Base-by-base conservation (phyloP, 2,113 vertebrate species). In the Neoarius graeffei region DNA sequence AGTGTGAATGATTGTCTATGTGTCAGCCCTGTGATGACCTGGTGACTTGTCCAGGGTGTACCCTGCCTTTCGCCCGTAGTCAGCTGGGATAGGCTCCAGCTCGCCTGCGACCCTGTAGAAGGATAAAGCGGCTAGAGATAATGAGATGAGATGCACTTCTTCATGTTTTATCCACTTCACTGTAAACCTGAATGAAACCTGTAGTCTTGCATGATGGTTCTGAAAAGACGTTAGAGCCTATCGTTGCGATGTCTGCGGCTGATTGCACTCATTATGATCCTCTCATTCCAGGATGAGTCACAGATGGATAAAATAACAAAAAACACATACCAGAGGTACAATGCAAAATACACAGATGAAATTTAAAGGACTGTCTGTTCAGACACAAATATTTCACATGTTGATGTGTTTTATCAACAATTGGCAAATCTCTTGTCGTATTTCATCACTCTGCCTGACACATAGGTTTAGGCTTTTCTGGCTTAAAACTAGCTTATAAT, bases 241-340 rank as follows among this genome's bases (percentile, higher is more conserved):
- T 90, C 90, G 64, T 25, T 83, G 52, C 50, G 88, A 91, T 89
- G 92, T 90, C 90, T 92, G 88, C 42, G 19, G 62, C 64, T 89
- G 88, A 91, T 89, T 84, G 87, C 64, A n/a, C 42, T 81, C 62
- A 86, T 54, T 67, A 81, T 84, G 60, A 69, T 23, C 48, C 56
- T 60, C 19, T 17, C 82, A 89, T 89, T 85, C 83, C 82, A 80
- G 23, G 17, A 27, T 79, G 79, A 85, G 19, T 83, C 84, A 17
- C 54, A 73, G 73, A n/a, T 83, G 25, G 8, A 84, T 57, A 20
- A 74, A 69, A 60, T 67, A 59, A 66, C 84, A 64, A 67, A 15
- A 82, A 30, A 73, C 42, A 35, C 25, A 69, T 86, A 57, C 82
- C 42, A 69, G 19, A 20, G 73, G 71, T 81, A 57, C 74, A 48